Percentiles rank a stretch among this genome's conserved stretches.
Conservation (phyloP, 1,140 invertebrate species). For the Pogonognathellus flavescens region DNA sequence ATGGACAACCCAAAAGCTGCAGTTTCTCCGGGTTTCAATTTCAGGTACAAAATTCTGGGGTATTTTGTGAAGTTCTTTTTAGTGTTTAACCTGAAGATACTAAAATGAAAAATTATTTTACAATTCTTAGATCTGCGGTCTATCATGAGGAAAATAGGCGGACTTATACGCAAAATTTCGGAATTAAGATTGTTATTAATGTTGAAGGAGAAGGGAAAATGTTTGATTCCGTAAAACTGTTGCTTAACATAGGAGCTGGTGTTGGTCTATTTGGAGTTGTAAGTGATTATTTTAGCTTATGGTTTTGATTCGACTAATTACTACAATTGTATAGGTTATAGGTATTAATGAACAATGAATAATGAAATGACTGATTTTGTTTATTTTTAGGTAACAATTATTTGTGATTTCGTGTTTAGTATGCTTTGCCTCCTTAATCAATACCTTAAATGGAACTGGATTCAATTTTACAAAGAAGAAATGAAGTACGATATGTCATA, state of each 20-base stretch:
- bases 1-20: conserved; percentile 68
- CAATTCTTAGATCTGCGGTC: conserved; percentile 48
- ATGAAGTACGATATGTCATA: conserved; percentile 60
- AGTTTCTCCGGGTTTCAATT: conserved; percentile 71
- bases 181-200: conserved; percentile 72
- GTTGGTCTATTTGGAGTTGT: conserved; percentile 73
- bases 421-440: conserved; percentile 54
- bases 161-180: conserved; percentile 72
- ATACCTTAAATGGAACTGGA: conserved; percentile 27
- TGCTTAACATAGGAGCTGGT: conserved; percentile 73
- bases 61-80: not conserved
- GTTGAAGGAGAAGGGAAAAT: conserved; percentile 72
- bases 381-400: conserved; percentile 53
- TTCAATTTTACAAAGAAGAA: conserved; percentile 52
- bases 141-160: conserved; percentile 65
- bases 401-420: conserved; percentile 57
- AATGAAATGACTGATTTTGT: too few species aligned
- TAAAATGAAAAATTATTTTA: not conserved
- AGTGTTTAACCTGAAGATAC: too few species aligned
- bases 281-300: conserved; percentile 59
- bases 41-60: conserved; percentile 35
- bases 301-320: too few species aligned
- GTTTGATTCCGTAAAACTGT: conserved; percentile 72
- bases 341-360: too few species aligned
- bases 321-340: too few species aligned